These are phyloP conservation scores for Cliona cf. orientalis DNA, from an alignment of 37 sponge, comb jelly and placozoan genomes.

Conservation along the genomic window DNA sequence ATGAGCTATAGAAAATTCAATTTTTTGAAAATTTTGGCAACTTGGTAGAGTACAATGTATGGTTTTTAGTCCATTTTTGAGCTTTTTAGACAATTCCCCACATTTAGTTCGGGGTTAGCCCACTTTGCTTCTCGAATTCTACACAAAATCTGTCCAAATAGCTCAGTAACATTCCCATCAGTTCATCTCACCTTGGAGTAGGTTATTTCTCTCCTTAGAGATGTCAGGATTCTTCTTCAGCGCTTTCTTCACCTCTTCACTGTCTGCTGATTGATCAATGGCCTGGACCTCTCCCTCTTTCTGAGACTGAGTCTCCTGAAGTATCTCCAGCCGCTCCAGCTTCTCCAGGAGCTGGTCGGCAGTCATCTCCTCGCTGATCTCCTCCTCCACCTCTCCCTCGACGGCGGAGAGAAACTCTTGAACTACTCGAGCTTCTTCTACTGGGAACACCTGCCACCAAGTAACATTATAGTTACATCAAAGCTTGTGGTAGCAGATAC, in stretches of 20 bases:
- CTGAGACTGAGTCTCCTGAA: constrained; percentile 14
- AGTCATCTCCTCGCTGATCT: constrained; percentile 25
- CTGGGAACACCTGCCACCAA: constrained; percentile 60
- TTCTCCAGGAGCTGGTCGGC: constrained; percentile 52
- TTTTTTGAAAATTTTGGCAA: no score
- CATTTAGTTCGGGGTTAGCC: no score
- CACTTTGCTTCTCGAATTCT: no score
- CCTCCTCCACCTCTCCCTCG: constrained; percentile 15
- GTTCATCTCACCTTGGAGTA: constrained; percentile 47
- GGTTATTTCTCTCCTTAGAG: constrained; percentile 51
- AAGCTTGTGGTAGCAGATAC: no score
- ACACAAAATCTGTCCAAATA: no score
- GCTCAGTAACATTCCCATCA: background rate
- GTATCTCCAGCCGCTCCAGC: constrained; percentile 44
- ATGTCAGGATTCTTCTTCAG: constrained; percentile 74
- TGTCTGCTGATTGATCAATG: constrained; percentile 56
- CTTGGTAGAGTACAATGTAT: no score
- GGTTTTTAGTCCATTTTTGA: no score
- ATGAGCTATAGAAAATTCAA: no score
- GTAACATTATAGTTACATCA: background rate
- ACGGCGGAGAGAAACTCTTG: constrained; percentile 56
- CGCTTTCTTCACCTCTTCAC: constrained; percentile 50
- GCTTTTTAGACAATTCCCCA: no score
- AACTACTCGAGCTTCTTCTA: constrained; percentile 64
- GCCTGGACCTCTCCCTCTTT: constrained; percentile 35